Evolutionary conservation across 2,797 vertebrate genomes (phyloP), one percentile per base, ranked within the genome.

Genomic region (Pangasius sanitwongsei): DNA sequence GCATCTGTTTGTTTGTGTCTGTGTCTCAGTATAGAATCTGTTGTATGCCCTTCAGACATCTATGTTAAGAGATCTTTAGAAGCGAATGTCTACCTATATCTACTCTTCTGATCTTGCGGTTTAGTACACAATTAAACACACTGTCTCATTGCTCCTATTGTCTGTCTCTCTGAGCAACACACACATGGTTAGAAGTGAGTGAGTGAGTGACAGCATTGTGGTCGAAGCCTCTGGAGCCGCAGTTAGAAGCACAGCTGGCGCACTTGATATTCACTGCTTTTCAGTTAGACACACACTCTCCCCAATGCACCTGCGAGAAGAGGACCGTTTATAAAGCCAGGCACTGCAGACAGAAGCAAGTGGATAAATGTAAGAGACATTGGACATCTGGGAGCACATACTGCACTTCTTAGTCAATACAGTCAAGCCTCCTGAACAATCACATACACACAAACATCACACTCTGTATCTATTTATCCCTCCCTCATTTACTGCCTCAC

Each of bases 231-330:
- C 74, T 81, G 65, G 81, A 84, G 78, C 89, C 67, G 53, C 87
- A 85, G 87, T 87, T 90, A 85, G 85, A 48, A 85, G 69, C 90
- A 89, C 90, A 91, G 90, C 90, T 91, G 88, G 85, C 31, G 31
- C 70, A 86, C 61, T 74, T 85, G 57, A 57, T 87, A 69, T 86
- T 87, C 86, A 70, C 59, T 86, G 61, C 75, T 28, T 89, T 91
- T 89, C 90, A 86, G 90, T 89, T 89, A 89, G 67, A 75, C 63
- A 83, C 88, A 81, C 82, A 72, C 67, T 75, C 41, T 85, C 70
- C 78, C 74, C 67, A 67, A 55, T 5, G 57, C 87, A 90, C 86
- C 90, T 89, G 86, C 72, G 0, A 4, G 72, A 31, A 55, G 77
- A 80, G 86, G 37, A 61, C 88, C 85, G 78, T 89, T 89, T 86